Evolutionary conservation across 2,113 vertebrate genomes (phyloP).

Genomic region (Motacilla tschutschensis): DNA sequence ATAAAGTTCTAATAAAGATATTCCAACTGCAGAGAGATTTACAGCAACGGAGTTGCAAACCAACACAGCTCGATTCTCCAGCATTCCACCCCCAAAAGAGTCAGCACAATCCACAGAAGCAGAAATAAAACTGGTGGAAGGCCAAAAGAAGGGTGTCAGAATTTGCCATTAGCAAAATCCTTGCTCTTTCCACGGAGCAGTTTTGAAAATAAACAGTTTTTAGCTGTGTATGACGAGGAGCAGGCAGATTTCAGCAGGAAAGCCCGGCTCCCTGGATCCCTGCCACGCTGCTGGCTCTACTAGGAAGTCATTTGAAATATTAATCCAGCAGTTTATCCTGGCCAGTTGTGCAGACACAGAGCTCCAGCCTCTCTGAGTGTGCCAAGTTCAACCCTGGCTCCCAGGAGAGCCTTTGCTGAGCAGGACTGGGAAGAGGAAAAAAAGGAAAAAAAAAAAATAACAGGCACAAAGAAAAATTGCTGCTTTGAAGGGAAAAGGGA

Average conservation of each 20-base stretch:
- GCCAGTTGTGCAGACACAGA: background rate
- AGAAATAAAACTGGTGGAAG: background rate
- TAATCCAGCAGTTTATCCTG: constrained; percentile 22
- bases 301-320: constrained; percentile 11
- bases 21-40: background rate
- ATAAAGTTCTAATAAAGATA: background rate
- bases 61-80: background rate
- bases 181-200: background rate
- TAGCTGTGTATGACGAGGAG: background rate
- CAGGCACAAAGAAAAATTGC: background rate
- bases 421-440: background rate
- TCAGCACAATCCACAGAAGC: background rate
- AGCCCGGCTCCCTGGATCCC: background rate
- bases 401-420: background rate
- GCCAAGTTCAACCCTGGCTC: background rate
- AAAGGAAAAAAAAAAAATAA: background rate
- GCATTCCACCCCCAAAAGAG: background rate
- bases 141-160: background rate
- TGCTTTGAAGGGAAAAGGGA: background rate
- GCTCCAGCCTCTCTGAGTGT: background rate
- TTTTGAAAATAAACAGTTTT: background rate
- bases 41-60: background rate
- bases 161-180: background rate
- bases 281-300: background rate
- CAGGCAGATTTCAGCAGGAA: background rate